These are phyloP conservation scores for Lonchura striata DNA, from an alignment of 2,113 vertebrate species.

Conservation along the genomic window DNA sequence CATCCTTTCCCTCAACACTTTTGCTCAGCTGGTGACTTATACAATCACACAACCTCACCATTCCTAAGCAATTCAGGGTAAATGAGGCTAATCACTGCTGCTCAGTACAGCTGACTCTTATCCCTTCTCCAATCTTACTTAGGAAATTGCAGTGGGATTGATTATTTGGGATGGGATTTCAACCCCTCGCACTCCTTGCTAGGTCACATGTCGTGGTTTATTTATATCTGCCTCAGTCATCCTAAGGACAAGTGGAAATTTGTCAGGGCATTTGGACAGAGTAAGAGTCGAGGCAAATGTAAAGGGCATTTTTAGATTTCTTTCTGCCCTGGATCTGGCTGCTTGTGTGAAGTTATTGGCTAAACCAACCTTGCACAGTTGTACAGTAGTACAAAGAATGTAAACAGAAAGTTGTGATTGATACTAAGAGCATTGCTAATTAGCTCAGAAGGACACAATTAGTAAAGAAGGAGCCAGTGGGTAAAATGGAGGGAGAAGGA, in stretches of 20 bases:
- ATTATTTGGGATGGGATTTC: constrained; percentile 68
- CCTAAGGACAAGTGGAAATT: constrained; percentile 60
- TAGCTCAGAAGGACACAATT: not conserved
- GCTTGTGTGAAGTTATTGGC: not conserved
- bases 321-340: not conserved
- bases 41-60: not conserved
- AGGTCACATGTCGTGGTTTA: constrained; percentile 22
- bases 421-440: not conserved
- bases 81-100: constrained; percentile 23
- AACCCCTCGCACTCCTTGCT: constrained; percentile 32
- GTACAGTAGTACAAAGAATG: not conserved
- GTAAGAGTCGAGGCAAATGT: not conserved
- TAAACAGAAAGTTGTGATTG: not conserved
- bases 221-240: constrained; percentile 52
- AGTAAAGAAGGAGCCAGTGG: not conserved
- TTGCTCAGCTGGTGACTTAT: not conserved
- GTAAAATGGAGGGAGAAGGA: not conserved
- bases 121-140: constrained; percentile 33
- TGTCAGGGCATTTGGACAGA: not conserved
- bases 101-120: constrained; percentile 44
- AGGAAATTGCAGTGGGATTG: constrained; percentile 51
- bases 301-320: not conserved
- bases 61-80: not conserved
- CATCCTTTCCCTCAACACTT: not conserved
- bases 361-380: not conserved